These are phyloP conservation scores for Caenorhabditis briggsae DNA, from an alignment of 1,140 invertebrate species.

Conservation along the genomic window DNA sequence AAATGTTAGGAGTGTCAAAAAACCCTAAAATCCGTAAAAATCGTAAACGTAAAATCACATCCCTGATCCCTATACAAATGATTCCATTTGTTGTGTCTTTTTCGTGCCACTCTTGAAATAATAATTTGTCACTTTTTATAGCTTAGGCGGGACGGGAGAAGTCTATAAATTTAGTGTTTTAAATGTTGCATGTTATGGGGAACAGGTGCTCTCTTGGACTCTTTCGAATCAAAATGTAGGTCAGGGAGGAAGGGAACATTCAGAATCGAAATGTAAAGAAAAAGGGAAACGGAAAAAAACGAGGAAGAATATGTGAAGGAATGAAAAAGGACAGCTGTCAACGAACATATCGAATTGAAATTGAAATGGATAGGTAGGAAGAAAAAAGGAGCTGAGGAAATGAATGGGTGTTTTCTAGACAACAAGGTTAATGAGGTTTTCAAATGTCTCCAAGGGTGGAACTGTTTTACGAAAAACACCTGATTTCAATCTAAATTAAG, in stretches of 20 bases:
- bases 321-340: slow-evolving; percentile 56
- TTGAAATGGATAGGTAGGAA: slow-evolving; percentile 16
- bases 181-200: not conserved
- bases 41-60: too few relatives aligned
- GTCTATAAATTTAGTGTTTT: slow-evolving; percentile 37
- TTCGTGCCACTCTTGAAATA: slow-evolving; percentile 36
- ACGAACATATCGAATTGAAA: slow-evolving; percentile 37
- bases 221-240: not conserved
- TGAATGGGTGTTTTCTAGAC: not conserved
- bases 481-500: too few relatives aligned
- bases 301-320: not conserved
- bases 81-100: not conserved
- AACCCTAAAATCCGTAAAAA: too few relatives aligned
- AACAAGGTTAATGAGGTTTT: not conserved
- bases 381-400: not conserved
- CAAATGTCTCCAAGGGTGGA: not conserved
- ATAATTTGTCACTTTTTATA: slow-evolving; percentile 47
- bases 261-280: not conserved
- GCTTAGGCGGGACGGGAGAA: not conserved
- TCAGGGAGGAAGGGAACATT: not conserved
- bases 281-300: not conserved
- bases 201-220: slow-evolving; percentile 5
- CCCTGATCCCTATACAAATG: too few relatives aligned
- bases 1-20: too few relatives aligned
- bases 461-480: not conserved